Conservation (phyloP, 2,797 vertebrate genomes). For the Pseudochromis fuscus region DNA sequence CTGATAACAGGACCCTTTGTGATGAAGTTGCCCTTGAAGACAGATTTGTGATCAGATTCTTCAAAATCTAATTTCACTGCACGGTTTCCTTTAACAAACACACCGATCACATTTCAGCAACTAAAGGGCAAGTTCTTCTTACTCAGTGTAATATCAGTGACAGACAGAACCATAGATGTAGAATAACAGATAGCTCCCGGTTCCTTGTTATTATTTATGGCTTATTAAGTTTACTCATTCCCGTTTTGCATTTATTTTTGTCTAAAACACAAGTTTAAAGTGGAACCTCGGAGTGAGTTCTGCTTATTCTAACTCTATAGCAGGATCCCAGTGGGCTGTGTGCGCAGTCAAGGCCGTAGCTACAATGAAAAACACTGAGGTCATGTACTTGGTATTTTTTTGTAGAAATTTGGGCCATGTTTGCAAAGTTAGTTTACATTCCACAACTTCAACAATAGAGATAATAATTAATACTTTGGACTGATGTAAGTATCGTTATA, state of each 20-base stretch:
- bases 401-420: not conserved
- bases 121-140: constrained; percentile 62
- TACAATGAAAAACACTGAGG: constrained; percentile 40
- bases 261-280: constrained; percentile 50
- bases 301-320: constrained; percentile 59
- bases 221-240: constrained; percentile 53
- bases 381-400: constrained; percentile 7
- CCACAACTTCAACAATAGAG: not conserved
- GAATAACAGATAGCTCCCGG: constrained; percentile 56
- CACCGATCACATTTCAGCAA: constrained; percentile 57
- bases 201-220: constrained; percentile 68
- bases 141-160: constrained; percentile 76
- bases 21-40: constrained; percentile 70
- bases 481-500: not conserved
- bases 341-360: constrained; percentile 36
- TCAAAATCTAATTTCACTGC: constrained; percentile 16
- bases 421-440: not conserved
- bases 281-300: constrained; percentile 59
- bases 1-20: constrained; percentile 87
- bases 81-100: constrained; percentile 24
- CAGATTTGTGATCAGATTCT: constrained; percentile 56
- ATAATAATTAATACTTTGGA: not conserved
- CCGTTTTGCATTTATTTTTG: constrained; percentile 34
- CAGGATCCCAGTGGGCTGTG: constrained; percentile 63
- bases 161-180: constrained; percentile 70